Base-by-base conservation (phyloP, 2,888 invertebrate species). In the Chloroclystis v-ata region DNA sequence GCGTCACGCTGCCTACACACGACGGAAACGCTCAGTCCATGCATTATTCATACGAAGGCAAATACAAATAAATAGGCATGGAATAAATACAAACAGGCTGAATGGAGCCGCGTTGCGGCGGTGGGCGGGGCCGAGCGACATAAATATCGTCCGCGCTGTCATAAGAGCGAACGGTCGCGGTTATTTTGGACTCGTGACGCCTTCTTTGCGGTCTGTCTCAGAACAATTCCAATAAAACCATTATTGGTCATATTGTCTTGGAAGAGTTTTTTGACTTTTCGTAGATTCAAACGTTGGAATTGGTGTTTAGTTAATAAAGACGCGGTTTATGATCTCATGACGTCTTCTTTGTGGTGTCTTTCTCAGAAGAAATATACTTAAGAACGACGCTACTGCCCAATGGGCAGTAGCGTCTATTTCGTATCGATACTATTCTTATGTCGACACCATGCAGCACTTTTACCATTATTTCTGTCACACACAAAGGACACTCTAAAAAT, bases 1-100 rank as follows among this genome's bases (percentile, higher is more conserved):
- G 86, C 86, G 86, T 86, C 87, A 87, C 82, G 86, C 86, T 77
- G 85, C 87, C 86, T 87, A 86, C 86, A 83, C 86, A 83, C 85
- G 81, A 75, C 83, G 86, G 86, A 85, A 84, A 86, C 80, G 78
- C 74, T 80, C 69, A 69, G 80, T 82, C 84, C 85, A 86, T 87
- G 81, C 77, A 85, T 87, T 79, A 87, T 87, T 87, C 86, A 87
- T 82, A 71, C 77, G 65, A 80, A 82, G 76, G 75, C 84, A 82
- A 86, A 86, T 85, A 87, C 86, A 86, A 87, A 86, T 87, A 87
- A 86, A 87, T 86, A 84, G 86, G 78, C 82, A 81, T 77, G 77
- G 78, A 86, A 86, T 85, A 87, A 85, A 86, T 86, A 86, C 84
- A 85, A 86, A 85, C 84, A 82, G 82, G 77, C 84, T 81, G 86